Evolutionary conservation across 2,888 invertebrate species (phyloP).

Genomic region (Aplocera efformata): DNA sequence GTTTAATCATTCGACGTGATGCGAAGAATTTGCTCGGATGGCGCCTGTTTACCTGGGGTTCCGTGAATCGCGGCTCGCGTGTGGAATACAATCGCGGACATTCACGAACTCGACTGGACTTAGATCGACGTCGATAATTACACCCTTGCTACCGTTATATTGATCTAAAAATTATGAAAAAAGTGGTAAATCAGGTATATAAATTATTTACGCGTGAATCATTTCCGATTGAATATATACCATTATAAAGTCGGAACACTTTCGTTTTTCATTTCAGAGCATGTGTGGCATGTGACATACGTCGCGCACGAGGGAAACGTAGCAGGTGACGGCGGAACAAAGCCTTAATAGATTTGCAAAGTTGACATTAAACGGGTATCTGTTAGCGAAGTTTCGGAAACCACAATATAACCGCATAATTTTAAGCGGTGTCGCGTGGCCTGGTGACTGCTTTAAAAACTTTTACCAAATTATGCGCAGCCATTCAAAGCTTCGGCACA

Average conservation of each 20-base stretch:
- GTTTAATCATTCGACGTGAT: slow-evolving; percentile 37
- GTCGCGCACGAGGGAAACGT: slow-evolving; percentile 28
- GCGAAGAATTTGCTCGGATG: slow-evolving; percentile 38
- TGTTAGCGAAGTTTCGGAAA: slow-evolving; percentile 61
- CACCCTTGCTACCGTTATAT: slow-evolving; percentile 28
- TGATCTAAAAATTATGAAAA: slow-evolving; percentile 13
- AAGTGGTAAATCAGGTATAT: slow-evolving; percentile 18
- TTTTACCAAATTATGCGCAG: slow-evolving; percentile 52
- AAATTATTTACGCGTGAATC: slow-evolving; percentile 13
- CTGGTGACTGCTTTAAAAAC: slow-evolving; percentile 46
- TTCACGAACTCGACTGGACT: slow-evolving; percentile 44
- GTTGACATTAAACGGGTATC: slow-evolving; percentile 53
- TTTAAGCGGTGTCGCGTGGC: slow-evolving; percentile 64
- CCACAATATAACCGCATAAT: slow-evolving; percentile 69
- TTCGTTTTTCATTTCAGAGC: slow-evolving; percentile 36
- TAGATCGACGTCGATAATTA: slow-evolving; percentile 43
- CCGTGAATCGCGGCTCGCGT: slow-evolving; percentile 68
- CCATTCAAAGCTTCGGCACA: slow-evolving; percentile 50
- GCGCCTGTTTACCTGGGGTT: slow-evolving; percentile 61
- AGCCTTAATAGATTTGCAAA: slow-evolving; percentile 57
- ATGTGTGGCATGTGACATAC: slow-evolving; percentile 44
- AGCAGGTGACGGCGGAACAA: slow-evolving; percentile 62
- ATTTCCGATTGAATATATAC: slow-evolving; percentile 1
- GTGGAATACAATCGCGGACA: slow-evolving; percentile 53
- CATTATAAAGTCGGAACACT: slow-evolving; percentile 31